Base-by-base conservation (phyloP, 1,140 invertebrate genomes). In the Nephila pilipes region DNA sequence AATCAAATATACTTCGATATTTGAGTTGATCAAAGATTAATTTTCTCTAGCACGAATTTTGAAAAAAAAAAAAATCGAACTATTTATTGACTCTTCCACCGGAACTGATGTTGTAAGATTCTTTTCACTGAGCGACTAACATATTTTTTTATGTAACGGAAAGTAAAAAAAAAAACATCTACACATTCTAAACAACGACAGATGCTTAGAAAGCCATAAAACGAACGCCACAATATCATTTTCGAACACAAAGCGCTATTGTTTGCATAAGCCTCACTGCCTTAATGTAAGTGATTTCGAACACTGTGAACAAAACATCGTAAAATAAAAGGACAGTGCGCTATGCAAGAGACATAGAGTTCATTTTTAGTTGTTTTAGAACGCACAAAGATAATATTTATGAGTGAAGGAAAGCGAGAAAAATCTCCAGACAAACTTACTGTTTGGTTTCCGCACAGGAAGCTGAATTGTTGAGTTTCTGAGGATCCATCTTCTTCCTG, bases 401-500 rank as follows among this genome's bases (percentile, higher is more conserved):
- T 25, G 32, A 36, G 22, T 12, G 25, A 32, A 46, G 20, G 32
- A 14, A 80, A 29, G 4, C 8, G 75, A 29, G 75, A 81, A 54
- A n/a, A n/a, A 55, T 54, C 46, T 46, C 36, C 36, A 18, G 16
- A 25, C 38, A 8, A n/a, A 14, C 75, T 87, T 29, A 97, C 96
- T n/a, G 97, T 98, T 18, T 97, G 97, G 95, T 97, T 97, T n/a
- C 97, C 97, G 94, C 97, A 98, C 2, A 96, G 96, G 95, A 97
- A 97, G 69, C 93, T 94, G 85, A 91, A 94, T 32, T 93, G 94
- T 36, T 93, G 69, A 2, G 85, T 94, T 38, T 90, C 87, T 1
- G 87, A 32, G 3, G 58, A 57, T 58, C 93, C 93, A 87, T 90
- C 88, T 60, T 83, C 93, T 90, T 93, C 25, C 16, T 65, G 57